phyloP scores from a whole-genome alignment of 2,797 vertebrate genomes.

The Notolepis coatsorum region DNA sequence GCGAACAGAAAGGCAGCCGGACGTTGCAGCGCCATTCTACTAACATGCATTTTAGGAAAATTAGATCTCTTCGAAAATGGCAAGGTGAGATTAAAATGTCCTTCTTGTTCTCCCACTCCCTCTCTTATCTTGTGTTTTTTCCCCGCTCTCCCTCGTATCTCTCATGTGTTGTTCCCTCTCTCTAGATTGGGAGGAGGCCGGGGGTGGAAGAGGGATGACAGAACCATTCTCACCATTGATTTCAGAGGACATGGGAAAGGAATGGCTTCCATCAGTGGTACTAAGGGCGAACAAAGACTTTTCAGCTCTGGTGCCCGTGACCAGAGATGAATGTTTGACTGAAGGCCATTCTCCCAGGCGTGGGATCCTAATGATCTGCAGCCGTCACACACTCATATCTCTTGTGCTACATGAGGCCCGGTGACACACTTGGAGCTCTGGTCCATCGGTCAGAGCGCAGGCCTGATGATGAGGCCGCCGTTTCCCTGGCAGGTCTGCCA shows the following conservation, averaged over 20 bases:
- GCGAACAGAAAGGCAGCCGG: too few relatives aligned
- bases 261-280: constrained; percentile 75
- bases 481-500: constrained; percentile 59
- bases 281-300: constrained; percentile 77
- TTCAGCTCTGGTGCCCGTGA: constrained; percentile 48
- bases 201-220: constrained; percentile 48
- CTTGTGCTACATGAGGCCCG: constrained; percentile 71
- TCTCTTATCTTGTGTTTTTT: background rate
- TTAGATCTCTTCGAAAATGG: constrained; percentile 41
- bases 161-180: background rate
- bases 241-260: constrained; percentile 67
- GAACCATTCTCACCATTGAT: constrained; percentile 71
- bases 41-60: constrained; percentile 35
- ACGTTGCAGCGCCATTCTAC: too few relatives aligned
- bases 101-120: background rate
- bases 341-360: constrained; percentile 73
- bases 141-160: background rate
- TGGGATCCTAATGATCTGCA: constrained; percentile 75
- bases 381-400: constrained; percentile 71
- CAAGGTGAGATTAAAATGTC: constrained; percentile 35
- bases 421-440: constrained; percentile 57
- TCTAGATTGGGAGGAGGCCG: constrained; percentile 19
- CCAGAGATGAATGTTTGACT: constrained; percentile 79
- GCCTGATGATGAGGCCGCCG: constrained; percentile 31
- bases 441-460: constrained; percentile 64